Evolutionary conservation across 2,888 invertebrate species (phyloP).

Genomic region (Eubasilissa splendida): DNA sequence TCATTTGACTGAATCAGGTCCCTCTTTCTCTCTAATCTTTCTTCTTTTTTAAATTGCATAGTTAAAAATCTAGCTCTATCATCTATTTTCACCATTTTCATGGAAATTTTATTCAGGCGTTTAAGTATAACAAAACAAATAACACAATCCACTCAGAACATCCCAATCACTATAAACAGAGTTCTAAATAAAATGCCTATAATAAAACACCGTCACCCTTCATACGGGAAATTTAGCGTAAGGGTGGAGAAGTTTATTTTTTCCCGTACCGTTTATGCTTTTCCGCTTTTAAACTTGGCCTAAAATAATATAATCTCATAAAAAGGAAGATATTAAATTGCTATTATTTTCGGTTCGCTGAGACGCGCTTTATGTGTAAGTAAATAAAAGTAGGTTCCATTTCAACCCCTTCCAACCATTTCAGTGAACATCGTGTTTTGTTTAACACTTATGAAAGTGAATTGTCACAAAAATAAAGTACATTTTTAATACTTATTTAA

Average conservation of each 20-base stretch:
- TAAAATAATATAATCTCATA: constrained; percentile 55
- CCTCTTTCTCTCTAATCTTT: too few relatives aligned
- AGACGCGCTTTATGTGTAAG: constrained; percentile 51
- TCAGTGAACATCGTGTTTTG: not conserved
- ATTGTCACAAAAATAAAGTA: too few relatives aligned
- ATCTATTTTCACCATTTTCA: constrained; percentile 19
- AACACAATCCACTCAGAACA: constrained; percentile 35
- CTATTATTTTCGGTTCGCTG: constrained; percentile 52
- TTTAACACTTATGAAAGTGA: too few relatives aligned
- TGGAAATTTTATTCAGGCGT: not conserved
- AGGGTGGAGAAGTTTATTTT: constrained; percentile 38
- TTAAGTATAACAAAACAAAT: constrained; percentile 42
- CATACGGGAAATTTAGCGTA: constrained; percentile 26
- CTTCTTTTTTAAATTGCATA: too few relatives aligned
- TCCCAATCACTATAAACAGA: constrained; percentile 56
- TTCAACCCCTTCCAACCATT: constrained; percentile 3
- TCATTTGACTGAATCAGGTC: too few relatives aligned
- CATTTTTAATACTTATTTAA: too few relatives aligned
- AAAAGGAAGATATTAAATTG: constrained; percentile 56
- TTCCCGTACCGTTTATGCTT: constrained; percentile 50
- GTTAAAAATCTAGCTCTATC: too few relatives aligned
- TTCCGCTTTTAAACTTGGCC: constrained; percentile 53
- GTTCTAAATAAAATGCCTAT: constrained; percentile 52
- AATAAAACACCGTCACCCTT: constrained; percentile 52
- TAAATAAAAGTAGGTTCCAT: constrained; percentile 46